Percentiles rank a stretch among this genome's conserved stretches.
These are phyloP conservation scores for Esox lucius DNA, from an alignment of 2,797 vertebrate species.

Conservation along the genomic window DNA sequence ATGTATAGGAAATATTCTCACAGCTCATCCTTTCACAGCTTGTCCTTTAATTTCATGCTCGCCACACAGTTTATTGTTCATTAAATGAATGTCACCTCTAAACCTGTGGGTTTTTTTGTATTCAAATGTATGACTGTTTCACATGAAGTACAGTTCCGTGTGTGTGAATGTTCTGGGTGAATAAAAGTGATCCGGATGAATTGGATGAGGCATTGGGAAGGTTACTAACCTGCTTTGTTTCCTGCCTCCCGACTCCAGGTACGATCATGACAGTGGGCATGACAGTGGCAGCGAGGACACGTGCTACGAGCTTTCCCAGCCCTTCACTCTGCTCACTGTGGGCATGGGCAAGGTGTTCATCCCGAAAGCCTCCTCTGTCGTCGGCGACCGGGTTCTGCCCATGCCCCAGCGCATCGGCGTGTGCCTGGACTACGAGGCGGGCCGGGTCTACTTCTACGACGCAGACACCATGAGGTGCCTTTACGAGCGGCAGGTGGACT, in stretches of 20 bases:
- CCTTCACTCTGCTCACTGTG: conserved; percentile 88
- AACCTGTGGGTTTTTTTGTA: no score
- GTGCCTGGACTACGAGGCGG: conserved; percentile 88
- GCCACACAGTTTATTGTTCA: no score
- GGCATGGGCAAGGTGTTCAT: conserved; percentile 96
- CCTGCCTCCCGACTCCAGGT: conserved; percentile 68
- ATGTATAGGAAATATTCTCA: no score
- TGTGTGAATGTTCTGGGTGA: no score
- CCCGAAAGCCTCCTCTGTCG: conserved; percentile 78
- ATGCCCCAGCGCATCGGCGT: conserved; percentile 86
- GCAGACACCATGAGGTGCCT: conserved; percentile 90
- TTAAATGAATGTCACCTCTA: no score
- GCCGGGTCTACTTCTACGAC: conserved; percentile 89
- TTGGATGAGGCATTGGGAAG: neutral
- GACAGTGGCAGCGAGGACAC: conserved; percentile 96
- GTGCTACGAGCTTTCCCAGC: conserved; percentile 86
- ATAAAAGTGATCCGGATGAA: no score
- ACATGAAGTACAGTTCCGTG: no score
- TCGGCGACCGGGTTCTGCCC: conserved; percentile 81
- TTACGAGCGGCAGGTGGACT: conserved; percentile 93
- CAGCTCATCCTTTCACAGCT: no score
- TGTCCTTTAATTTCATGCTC: no score
- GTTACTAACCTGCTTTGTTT: neutral
- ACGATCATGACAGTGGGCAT: conserved; percentile 95
- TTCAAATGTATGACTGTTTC: no score